Evolutionary conservation across 2,888 invertebrate species (phyloP).

Genomic region (Geotrupes spiniger): DNA sequence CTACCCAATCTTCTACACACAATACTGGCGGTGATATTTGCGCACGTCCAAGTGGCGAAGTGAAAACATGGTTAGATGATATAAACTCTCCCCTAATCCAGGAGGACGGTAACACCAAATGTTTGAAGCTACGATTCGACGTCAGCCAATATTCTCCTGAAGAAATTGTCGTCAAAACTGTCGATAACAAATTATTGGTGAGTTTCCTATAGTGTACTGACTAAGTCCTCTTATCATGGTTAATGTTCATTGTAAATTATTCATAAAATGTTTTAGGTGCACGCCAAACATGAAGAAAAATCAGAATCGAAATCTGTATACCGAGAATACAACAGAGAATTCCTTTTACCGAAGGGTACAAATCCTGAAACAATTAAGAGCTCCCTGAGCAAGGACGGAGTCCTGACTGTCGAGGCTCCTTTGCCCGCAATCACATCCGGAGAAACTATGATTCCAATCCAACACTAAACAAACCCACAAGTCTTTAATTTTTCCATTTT

Average conservation of each 20-base stretch:
- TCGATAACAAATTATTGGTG: constrained; percentile 95
- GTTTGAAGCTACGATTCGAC: constrained; percentile 92
- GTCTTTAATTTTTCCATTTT: background rate
- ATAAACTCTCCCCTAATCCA: constrained; percentile 91
- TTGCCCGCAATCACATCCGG: constrained; percentile 81
- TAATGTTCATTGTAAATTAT: constrained; percentile 87
- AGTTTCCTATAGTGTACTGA: constrained; percentile 43
- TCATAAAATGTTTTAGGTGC: constrained; percentile 83
- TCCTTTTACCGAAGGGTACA: constrained; percentile 93
- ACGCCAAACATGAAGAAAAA: constrained; percentile 98
- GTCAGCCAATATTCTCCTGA: constrained; percentile 96
- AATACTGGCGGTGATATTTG: constrained; percentile 61
- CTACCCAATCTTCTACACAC: constrained; percentile 56
- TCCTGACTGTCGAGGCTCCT: constrained; percentile 94
- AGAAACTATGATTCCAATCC: constrained; percentile 81
- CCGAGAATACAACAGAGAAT: constrained; percentile 97
- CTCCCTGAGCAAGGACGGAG: constrained; percentile 93
- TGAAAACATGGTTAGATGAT: constrained; percentile 76
- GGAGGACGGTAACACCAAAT: constrained; percentile 91
- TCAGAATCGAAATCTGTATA: constrained; percentile 94
- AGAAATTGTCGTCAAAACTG: constrained; percentile 97
- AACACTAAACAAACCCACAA: constrained; percentile 56
- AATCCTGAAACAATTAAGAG: constrained; percentile 96
- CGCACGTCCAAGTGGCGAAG: constrained; percentile 50
- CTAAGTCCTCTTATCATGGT: constrained; percentile 5